Conservation (phyloP, 2,797 vertebrate species). For the Valencia hispanica region DNA sequence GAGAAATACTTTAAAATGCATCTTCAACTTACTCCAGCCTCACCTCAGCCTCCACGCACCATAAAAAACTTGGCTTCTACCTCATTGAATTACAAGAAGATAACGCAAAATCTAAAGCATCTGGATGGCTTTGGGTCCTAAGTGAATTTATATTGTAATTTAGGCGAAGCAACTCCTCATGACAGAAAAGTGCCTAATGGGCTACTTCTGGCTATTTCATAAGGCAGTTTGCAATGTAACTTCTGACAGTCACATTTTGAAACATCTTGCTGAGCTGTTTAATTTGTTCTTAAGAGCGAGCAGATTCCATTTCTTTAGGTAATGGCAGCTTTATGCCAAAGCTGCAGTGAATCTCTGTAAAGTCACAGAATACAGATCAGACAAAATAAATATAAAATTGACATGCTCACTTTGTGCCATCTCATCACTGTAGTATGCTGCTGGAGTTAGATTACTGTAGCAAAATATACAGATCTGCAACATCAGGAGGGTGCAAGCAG, state of each 20-base stretch:
- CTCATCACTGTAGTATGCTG: not conserved
- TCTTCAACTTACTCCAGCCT: not conserved
- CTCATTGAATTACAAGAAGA: slow-evolving; percentile 1
- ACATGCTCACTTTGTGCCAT: slow-evolving; percentile 10
- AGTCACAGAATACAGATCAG: not conserved
- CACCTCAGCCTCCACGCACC: not conserved
- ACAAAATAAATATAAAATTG: not conserved
- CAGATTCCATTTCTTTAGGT: slow-evolving; percentile 13
- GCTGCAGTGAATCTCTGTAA: slow-evolving; percentile 4
- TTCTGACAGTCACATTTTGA: not conserved
- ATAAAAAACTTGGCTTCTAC: not conserved
- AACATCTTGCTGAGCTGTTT: slow-evolving; percentile 1
- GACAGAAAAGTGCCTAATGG: not conserved
- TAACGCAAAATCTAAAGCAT: not conserved
- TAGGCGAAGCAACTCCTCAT: not conserved
- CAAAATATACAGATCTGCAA: slow-evolving; percentile 15
- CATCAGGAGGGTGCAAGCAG: slow-evolving; percentile 5
- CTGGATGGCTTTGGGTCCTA: not conserved
- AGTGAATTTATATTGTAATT: slow-evolving; percentile 4
- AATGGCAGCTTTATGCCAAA: slow-evolving; percentile 2
- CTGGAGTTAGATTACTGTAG: slow-evolving; percentile 21
- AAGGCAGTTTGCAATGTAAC: not conserved
- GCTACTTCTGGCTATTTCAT: slow-evolving; percentile 2
- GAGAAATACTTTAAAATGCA: not conserved
- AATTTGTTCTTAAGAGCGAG: slow-evolving; percentile 16